Conservation (phyloP, 1,140 invertebrate genomes). For the Holcopasites calliopsidis region DNA sequence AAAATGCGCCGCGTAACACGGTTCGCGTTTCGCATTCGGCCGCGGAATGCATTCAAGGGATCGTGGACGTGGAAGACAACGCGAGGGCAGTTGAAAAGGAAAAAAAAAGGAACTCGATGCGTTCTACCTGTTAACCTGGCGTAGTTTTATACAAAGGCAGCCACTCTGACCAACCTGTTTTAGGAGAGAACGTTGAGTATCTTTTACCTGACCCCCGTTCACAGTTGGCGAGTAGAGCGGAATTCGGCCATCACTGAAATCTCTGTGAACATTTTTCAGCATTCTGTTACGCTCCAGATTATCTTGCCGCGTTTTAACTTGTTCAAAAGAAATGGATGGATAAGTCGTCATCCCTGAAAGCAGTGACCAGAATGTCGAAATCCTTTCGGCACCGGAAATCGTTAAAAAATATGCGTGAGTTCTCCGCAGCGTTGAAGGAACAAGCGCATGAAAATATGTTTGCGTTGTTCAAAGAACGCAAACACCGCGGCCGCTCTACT, state of each 20-base stretch:
- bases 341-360: too few relatives aligned
- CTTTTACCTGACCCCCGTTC: not conserved
- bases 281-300: too few relatives aligned
- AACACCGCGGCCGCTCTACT: not conserved
- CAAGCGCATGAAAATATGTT: too few relatives aligned
- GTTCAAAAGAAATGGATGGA: too few relatives aligned
- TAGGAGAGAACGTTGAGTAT: slow-evolving; percentile 8
- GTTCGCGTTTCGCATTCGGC: not conserved
- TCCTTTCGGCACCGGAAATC: too few relatives aligned
- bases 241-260: not conserved
- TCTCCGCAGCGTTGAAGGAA: too few relatives aligned
- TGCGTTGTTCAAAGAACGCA: too few relatives aligned
- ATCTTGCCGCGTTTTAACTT: too few relatives aligned
- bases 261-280: not conserved
- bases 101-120: not conserved
- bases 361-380: too few relatives aligned
- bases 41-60: not conserved
- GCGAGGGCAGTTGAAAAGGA: not conserved
- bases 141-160: not conserved
- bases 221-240: not conserved
- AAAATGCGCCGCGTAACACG: not conserved
- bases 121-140: not conserved
- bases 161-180: slow-evolving; percentile 5
- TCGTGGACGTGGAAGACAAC: not conserved
- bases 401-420: too few relatives aligned